phyloP scores from a whole-genome alignment of 1,140 invertebrate species.

The Eumaeus atala region DNA sequence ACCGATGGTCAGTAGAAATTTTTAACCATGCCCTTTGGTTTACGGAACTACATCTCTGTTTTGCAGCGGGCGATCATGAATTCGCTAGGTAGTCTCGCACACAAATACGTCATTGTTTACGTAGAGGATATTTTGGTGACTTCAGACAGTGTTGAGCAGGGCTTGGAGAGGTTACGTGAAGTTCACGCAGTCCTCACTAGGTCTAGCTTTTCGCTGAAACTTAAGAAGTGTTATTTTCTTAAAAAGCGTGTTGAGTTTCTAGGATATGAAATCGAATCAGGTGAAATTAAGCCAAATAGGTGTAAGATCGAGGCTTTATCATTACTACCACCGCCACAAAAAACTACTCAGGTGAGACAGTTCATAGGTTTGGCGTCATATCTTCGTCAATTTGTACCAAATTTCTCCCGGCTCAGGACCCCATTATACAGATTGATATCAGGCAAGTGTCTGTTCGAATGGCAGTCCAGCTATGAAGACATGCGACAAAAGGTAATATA shows the following conservation, averaged over 20 bases:
- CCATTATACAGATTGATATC: constrained; percentile 9
- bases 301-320: constrained; percentile 25
- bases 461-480: not conserved
- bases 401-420: constrained; percentile 14
- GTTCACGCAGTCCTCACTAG: not conserved
- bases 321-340: constrained; percentile 29
- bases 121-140: constrained; percentile 17
- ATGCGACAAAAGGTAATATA: constrained; percentile 9
- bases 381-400: too few relatives aligned
- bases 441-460: not conserved
- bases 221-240: constrained; percentile 31
- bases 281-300: constrained; percentile 24
- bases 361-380: too few relatives aligned
- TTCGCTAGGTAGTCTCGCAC: too few relatives aligned
- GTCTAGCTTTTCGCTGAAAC: constrained; percentile 2
- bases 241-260: constrained; percentile 32
- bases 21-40: constrained; percentile 34
- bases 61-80: constrained; percentile 32
- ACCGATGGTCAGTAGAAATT: constrained; percentile 44
- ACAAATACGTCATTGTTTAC: constrained; percentile 17
- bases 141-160: not conserved
- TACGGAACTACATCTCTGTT: constrained; percentile 33
- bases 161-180: not conserved
- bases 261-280: constrained; percentile 23
- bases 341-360: constrained; percentile 27